A percentile compares a stretch with the other conserved stretches of the same genome.
Evolutionary conservation across 2,797 vertebrate genomes (phyloP).

Genomic region (Craterocephalus amniculus): DNA sequence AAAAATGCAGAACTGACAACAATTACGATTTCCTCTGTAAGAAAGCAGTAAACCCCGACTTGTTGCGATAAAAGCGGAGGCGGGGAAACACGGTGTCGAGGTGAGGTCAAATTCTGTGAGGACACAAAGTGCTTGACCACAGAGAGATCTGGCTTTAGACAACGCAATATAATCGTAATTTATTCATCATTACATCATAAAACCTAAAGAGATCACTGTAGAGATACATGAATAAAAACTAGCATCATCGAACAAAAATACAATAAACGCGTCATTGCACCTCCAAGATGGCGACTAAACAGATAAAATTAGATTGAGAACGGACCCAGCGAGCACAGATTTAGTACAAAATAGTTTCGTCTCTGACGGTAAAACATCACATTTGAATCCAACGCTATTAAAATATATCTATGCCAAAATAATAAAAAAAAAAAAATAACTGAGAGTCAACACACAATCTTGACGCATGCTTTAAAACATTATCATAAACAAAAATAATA

Average conservation of each 20-base stretch:
- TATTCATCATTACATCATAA: conserved; percentile 74
- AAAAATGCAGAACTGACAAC: conserved; percentile 55
- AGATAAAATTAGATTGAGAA: conserved; percentile 72
- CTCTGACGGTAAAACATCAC: conserved; percentile 69
- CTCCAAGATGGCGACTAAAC: conserved; percentile 74
- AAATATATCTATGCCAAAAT: conserved; percentile 76
- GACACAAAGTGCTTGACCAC: conserved; percentile 64
- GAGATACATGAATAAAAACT: conserved; percentile 74
- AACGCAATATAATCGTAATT: conserved; percentile 69
- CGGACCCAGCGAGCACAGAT: conserved; percentile 66
- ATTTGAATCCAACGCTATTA: conserved; percentile 71
- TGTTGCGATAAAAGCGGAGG: conserved; percentile 37
- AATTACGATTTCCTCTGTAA: conserved; percentile 58
- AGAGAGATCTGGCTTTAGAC: conserved; percentile 72
- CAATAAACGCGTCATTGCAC: conserved; percentile 71
- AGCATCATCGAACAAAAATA: conserved; percentile 68
- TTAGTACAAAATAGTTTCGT: conserved; percentile 74
- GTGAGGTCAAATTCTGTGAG: conserved; percentile 45
- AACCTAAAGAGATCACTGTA: conserved; percentile 76
- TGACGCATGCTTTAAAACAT: conserved; percentile 79
- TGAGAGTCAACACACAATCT: conserved; percentile 69
- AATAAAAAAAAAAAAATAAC: conserved; percentile 56
- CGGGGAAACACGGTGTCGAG: conserved; percentile 35
- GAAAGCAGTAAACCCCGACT: conserved; percentile 43
- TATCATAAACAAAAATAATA: conserved; percentile 70